Evolutionary conservation across 2,888 invertebrate genomes (phyloP).

Genomic region (Ophonus ardosiacus): DNA sequence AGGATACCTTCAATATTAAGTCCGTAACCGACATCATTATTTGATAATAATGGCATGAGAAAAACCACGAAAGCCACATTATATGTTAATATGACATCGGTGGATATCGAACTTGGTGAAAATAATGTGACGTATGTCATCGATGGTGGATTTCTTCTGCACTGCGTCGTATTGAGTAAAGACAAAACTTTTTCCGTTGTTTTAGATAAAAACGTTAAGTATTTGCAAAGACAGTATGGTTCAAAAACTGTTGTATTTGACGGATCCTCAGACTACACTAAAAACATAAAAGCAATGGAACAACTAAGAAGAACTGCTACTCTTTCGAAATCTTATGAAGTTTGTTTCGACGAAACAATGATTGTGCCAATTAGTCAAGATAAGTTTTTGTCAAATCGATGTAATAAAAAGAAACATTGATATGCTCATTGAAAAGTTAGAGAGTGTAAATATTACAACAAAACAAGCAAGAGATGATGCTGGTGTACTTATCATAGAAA

Average conservation of each 20-base stretch:
- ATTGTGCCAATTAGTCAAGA: conserved; percentile 69
- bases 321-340: conserved; percentile 71
- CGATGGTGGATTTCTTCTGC: conserved; percentile 68
- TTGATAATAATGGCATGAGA: conserved; percentile 65
- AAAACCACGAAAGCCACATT: conserved; percentile 60
- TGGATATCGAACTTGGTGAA: neutral
- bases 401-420: conserved; percentile 68
- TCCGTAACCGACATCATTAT: conserved; percentile 65
- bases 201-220: conserved; percentile 68
- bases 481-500: no score
- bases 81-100: conserved; percentile 68
- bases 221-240: conserved; percentile 68
- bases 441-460: conserved; percentile 69
- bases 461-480: no score
- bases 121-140: conserved; percentile 12
- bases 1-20: conserved; percentile 63
- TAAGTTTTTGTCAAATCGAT: conserved; percentile 68
- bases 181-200: conserved; percentile 68
- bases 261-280: conserved; percentile 70
- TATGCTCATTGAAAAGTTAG: conserved; percentile 70
- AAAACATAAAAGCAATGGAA: conserved; percentile 72
- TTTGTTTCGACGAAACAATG: conserved; percentile 71
- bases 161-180: conserved; percentile 70
- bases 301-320: conserved; percentile 72
- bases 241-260: conserved; percentile 71